A percentile compares a stretch with the other conserved stretches of the same genome.
Evolutionary conservation across 1,140 invertebrate genomes (phyloP).

Genomic region (Lasioglossum albipes): DNA sequence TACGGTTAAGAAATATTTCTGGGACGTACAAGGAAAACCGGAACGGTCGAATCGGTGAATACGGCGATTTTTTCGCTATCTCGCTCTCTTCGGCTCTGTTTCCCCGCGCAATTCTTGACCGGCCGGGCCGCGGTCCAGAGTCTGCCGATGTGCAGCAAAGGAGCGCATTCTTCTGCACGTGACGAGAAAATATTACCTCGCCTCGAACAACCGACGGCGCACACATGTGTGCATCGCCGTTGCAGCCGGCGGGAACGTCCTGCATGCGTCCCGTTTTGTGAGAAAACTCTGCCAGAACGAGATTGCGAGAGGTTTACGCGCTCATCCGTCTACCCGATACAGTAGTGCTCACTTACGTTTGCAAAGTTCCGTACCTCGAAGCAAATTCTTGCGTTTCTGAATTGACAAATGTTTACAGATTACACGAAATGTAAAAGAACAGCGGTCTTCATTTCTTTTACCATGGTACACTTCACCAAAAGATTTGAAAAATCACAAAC

Average conservation of each 20-base stretch:
- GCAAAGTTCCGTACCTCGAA: no score
- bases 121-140: not conserved
- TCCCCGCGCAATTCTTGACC: slow-evolving; percentile 15
- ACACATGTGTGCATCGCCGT: not conserved
- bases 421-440: no score
- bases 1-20: slow-evolving; percentile 35
- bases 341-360: no score
- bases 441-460: no score
- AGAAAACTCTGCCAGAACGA: slow-evolving; percentile 6
- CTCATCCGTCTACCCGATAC: no score
- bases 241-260: not conserved
- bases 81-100: no score
- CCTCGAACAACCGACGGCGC: slow-evolving; percentile 38
- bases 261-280: not conserved
- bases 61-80: no score
- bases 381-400: no score
- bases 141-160: not conserved
- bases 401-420: no score
- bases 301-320: not conserved
- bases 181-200: slow-evolving; percentile 65
- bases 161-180: slow-evolving; percentile 48
- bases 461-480: no score
- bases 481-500: no score
- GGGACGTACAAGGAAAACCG: slow-evolving; percentile 6
- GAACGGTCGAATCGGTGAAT: not conserved